phyloP scores from a whole-genome alignment of 1,140 invertebrate species.

The Pinna nobilis region DNA sequence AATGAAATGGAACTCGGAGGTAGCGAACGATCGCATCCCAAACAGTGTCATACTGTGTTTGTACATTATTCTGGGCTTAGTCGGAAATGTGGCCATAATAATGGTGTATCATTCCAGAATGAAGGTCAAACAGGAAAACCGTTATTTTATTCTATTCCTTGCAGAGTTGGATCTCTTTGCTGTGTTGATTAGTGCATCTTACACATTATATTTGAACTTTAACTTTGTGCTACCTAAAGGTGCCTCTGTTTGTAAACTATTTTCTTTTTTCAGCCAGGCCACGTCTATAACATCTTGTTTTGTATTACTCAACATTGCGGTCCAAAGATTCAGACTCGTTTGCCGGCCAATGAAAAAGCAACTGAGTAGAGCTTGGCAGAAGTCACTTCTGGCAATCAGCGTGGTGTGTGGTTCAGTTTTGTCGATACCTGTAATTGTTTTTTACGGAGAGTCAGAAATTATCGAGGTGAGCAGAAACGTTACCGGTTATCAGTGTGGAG shows the following conservation, averaged over 20 bases:
- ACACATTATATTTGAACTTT: constrained; percentile 31
- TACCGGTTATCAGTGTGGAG: background rate
- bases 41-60: constrained; percentile 30
- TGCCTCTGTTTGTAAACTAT: constrained; percentile 16
- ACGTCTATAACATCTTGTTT: constrained; percentile 19
- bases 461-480: background rate
- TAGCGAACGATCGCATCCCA: constrained; percentile 5
- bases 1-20: constrained; percentile 31
- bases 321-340: constrained; percentile 32
- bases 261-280: constrained; percentile 29
- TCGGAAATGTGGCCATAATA: constrained; percentile 34
- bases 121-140: constrained; percentile 36
- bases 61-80: constrained; percentile 22
- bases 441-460: background rate
- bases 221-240: constrained; percentile 22
- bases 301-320: constrained; percentile 25
- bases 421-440: background rate
- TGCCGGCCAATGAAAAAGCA: constrained; percentile 25
- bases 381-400: constrained; percentile 1
- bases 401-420: background rate
- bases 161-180: constrained; percentile 28
- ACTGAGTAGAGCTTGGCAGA: constrained; percentile 17
- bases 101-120: constrained; percentile 31
- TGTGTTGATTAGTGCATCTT: constrained; percentile 3
- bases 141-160: constrained; percentile 38